phyloP scores from a whole-genome alignment of 2,888 invertebrate species.

The Temnothorax ravouxi region DNA sequence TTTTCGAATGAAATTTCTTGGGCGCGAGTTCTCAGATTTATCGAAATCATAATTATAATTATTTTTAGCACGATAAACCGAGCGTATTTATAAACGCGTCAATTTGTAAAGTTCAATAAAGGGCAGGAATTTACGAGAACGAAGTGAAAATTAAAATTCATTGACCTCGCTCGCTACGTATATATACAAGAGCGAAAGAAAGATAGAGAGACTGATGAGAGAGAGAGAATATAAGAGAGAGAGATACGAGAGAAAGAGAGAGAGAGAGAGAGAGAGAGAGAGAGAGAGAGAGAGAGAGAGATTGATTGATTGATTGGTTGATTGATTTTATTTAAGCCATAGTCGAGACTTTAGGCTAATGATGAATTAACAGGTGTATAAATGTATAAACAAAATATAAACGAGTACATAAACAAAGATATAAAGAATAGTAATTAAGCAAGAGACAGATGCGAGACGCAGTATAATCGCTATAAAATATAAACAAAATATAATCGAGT shows the following conservation, averaged over 20 bases:
- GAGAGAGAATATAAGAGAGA: too few species aligned
- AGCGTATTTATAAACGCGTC: conserved; percentile 56
- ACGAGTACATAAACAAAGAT: too few species aligned
- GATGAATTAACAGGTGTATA: too few species aligned
- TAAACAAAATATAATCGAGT: too few species aligned
- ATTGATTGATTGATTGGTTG: too few species aligned
- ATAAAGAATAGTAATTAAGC: too few species aligned
- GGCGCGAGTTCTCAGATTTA: conserved; percentile 47
- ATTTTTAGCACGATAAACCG: conserved; percentile 55
- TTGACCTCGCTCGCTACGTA: neutral
- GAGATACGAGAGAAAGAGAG: too few species aligned
- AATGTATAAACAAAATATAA: too few species aligned
- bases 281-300: neutral
- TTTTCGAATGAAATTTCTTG: conserved; percentile 43
- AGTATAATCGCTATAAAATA: too few species aligned
- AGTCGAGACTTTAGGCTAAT: too few species aligned
- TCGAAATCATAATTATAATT: conserved; percentile 45
- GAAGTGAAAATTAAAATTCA: conserved; percentile 52
- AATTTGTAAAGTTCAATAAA: conserved; percentile 57
- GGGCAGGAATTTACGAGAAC: conserved; percentile 42
- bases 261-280: neutral
- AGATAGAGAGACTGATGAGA: neutral
- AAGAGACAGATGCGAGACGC: too few species aligned
- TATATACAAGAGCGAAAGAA: neutral
- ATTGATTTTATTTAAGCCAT: too few species aligned